Conservation (phyloP, 2,888 invertebrate genomes). For the Holacanthella duospinosa region DNA sequence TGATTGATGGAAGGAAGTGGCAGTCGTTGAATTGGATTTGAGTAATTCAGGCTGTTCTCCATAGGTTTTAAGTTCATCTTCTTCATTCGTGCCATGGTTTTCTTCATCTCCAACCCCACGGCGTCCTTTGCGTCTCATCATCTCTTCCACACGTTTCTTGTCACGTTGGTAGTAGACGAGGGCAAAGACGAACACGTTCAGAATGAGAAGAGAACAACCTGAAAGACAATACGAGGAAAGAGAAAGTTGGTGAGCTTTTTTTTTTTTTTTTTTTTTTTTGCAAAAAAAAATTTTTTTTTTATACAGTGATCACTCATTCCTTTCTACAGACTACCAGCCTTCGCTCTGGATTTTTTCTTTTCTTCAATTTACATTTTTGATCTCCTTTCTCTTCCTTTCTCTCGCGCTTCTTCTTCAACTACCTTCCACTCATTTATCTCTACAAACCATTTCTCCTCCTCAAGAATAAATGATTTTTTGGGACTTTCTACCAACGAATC, state of each 20-base stretch:
- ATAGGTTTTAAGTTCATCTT: slow-evolving; percentile 23
- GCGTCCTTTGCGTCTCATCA: slow-evolving; percentile 52
- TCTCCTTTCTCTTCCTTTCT: neutral
- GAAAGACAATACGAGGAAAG: slow-evolving; percentile 10
- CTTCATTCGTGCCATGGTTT: slow-evolving; percentile 10
- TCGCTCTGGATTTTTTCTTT: neutral
- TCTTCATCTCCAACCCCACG: slow-evolving; percentile 17
- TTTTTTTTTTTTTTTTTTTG: no score
- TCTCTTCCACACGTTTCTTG: slow-evolving; percentile 66
- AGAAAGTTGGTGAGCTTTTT: no score
- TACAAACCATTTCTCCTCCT: no score
- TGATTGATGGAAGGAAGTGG: slow-evolving; percentile 30
- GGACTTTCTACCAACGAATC: no score
- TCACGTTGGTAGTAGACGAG: slow-evolving; percentile 73
- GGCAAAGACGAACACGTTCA: slow-evolving; percentile 72
- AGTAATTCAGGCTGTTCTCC: slow-evolving; percentile 36
- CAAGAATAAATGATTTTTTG: no score
- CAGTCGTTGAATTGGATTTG: slow-evolving; percentile 35
- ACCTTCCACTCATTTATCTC: neutral
- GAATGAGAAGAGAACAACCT: slow-evolving; percentile 66
- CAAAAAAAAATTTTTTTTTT: no score
- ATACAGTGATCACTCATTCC: neutral
- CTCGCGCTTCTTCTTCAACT: neutral
- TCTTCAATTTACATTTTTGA: neutral
- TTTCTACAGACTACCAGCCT: neutral